Conservation (phyloP, 2,888 invertebrate species). For the Andrena chrysosceles region DNA sequence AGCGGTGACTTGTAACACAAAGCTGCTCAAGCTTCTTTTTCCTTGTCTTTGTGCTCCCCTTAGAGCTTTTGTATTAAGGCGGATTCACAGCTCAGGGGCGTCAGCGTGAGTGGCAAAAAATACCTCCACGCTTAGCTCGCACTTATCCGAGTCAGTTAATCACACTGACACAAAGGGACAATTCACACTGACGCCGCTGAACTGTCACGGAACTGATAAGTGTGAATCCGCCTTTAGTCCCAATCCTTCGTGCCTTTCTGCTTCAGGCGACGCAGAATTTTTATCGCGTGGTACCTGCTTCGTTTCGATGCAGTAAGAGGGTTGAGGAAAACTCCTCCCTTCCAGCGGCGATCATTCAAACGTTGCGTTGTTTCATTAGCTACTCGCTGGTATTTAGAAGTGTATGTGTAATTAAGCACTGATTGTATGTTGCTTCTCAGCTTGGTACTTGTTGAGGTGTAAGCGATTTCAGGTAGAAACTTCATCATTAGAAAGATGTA, state of each 20-base stretch:
- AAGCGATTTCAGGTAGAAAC: slow-evolving; percentile 13
- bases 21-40: slow-evolving; percentile 27
- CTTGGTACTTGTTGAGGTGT: not conserved
- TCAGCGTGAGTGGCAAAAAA: too few relatives aligned
- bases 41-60: not conserved
- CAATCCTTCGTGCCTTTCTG: not conserved
- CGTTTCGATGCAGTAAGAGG: not conserved
- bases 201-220: too few relatives aligned
- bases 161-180: too few relatives aligned
- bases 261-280: not conserved
- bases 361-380: not conserved
- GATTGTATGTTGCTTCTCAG: slow-evolving; percentile 15
- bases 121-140: too few relatives aligned
- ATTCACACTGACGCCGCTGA: too few relatives aligned
- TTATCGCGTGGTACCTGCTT: not conserved
- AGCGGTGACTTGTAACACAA: slow-evolving; percentile 78
- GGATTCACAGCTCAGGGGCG: too few relatives aligned
- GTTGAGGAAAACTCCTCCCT: slow-evolving; percentile 13
- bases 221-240: not conserved
- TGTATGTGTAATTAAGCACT: slow-evolving; percentile 10
- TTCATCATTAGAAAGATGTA: slow-evolving; percentile 7
- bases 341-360: not conserved
- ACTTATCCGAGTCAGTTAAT: too few relatives aligned
- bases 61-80: not conserved
- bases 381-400: not conserved